These are phyloP conservation scores for Nematolebias whitei DNA, from an alignment of 2,113 vertebrate species.

Conservation along the genomic window DNA sequence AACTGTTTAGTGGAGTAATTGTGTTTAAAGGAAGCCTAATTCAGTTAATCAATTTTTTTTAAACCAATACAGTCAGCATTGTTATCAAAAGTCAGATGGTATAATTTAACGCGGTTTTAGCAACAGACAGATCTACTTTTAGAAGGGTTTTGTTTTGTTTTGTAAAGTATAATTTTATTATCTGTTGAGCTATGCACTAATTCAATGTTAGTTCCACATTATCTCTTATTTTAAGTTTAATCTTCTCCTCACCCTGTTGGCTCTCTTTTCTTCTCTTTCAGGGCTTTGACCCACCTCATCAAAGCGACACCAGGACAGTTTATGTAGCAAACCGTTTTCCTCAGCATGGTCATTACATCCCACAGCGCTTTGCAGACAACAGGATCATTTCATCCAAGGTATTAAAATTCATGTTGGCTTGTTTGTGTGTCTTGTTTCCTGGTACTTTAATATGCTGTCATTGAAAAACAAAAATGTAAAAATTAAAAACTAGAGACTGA, in stretches of 20 bases:
- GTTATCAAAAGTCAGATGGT: neutral
- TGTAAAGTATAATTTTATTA: neutral
- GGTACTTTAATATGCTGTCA: neutral
- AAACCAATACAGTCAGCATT: too few relatives aligned
- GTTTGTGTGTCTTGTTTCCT: neutral
- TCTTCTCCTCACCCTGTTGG: conserved; percentile 2
- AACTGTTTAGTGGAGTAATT: too few relatives aligned
- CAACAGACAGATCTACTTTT: too few relatives aligned
- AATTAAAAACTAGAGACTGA: neutral
- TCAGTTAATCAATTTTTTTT: too few relatives aligned
- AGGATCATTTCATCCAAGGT: conserved; percentile 99
- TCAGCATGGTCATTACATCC: conserved; percentile 91
- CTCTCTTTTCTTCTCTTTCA: conserved; percentile 60
- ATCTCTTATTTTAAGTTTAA: neutral
- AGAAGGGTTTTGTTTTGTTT: too few relatives aligned
- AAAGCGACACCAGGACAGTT: conserved; percentile 95
- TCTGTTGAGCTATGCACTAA: neutral
- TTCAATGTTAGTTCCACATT: neutral
- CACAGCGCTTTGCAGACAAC: conserved; percentile 96
- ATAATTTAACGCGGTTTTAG: neutral
- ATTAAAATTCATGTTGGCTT: conserved; percentile 23
- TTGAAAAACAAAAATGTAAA: neutral
- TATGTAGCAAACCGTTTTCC: conserved; percentile 97
- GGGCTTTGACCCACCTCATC: conserved; percentile 98
- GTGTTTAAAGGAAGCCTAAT: too few relatives aligned